Conservation (phyloP, 2,797 vertebrate genomes). For the Danio aesculapii region DNA sequence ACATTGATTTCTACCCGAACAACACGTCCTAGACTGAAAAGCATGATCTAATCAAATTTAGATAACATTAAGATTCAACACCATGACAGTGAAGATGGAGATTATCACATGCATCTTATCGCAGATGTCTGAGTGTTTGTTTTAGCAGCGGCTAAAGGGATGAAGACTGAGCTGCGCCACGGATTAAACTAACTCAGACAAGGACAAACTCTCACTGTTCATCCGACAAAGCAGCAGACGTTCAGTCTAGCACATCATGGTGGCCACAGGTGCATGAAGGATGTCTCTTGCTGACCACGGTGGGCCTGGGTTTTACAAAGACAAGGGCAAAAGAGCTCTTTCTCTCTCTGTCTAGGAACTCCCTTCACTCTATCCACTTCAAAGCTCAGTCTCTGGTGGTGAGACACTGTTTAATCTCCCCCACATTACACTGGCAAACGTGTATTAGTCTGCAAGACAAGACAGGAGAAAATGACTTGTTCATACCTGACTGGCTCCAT, state of each 20-base stretch:
- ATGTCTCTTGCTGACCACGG: conserved; percentile 6
- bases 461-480: conserved; percentile 90
- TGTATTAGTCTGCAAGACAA: conserved; percentile 81
- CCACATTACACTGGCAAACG: conserved; percentile 76
- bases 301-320: conserved; percentile 12
- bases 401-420: conserved; percentile 73
- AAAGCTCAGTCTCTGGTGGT: conserved; percentile 57
- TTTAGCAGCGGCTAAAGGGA: conserved; percentile 1
- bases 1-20: conserved; percentile 28
- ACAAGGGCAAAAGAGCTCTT: conserved; percentile 40
- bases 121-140: conserved; percentile 21
- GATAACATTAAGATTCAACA: conserved; percentile 59
- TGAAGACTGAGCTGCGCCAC: background rate
- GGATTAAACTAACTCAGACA: conserved; percentile 23
- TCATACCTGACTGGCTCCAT: conserved; percentile 91
- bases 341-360: conserved; percentile 32
- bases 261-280: conserved; percentile 25
- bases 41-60: conserved; percentile 52
- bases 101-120: conserved; percentile 50
- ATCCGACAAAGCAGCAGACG: background rate
- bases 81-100: conserved; percentile 16
- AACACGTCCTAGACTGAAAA: background rate
- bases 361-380: conserved; percentile 53
- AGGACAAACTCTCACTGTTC: conserved; percentile 22
- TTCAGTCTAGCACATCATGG: conserved; percentile 7